phyloP scores from a whole-genome alignment of 2,888 invertebrate species.

The Lamellibrachia columna region DNA sequence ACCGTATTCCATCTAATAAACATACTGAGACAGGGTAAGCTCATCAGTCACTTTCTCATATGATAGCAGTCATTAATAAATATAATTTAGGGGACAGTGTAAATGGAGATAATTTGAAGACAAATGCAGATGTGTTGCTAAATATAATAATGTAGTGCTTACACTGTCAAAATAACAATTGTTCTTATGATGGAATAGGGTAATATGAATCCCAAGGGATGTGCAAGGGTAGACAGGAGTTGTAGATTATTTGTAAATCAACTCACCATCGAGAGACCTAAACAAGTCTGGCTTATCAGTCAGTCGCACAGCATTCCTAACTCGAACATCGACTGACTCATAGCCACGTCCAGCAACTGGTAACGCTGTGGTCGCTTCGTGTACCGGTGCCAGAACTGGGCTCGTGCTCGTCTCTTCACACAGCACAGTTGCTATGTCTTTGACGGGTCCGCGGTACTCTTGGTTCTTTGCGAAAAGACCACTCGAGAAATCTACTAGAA shows the following conservation, averaged over 20 bases:
- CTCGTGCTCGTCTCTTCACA: not conserved
- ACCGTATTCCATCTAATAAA: not conserved
- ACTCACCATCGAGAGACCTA: constrained; percentile 81
- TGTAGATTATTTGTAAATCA: not conserved
- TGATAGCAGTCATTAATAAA: not conserved
- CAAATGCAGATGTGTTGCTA: too few relatives aligned
- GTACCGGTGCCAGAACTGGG: not conserved
- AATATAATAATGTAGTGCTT: too few relatives aligned
- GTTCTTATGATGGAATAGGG: not conserved
- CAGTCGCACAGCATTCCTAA: constrained; percentile 55
- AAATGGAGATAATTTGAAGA: too few relatives aligned
- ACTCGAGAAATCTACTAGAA: constrained; percentile 93
- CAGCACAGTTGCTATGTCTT: not conserved
- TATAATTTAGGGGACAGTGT: too few relatives aligned
- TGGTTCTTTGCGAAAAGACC: constrained; percentile 71
- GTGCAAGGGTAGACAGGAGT: not conserved
- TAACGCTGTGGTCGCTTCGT: not conserved
- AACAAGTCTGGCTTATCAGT: constrained; percentile 92
- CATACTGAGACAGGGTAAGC: not conserved
- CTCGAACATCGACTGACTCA: constrained; percentile 40
- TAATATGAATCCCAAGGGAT: not conserved
- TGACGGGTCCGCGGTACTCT: constrained; percentile 18
- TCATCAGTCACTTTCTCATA: not conserved
- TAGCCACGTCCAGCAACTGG: not conserved
- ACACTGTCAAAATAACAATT: not conserved